Conservation (phyloP, 1,140 invertebrate species). For the Drosophila varians region DNA sequence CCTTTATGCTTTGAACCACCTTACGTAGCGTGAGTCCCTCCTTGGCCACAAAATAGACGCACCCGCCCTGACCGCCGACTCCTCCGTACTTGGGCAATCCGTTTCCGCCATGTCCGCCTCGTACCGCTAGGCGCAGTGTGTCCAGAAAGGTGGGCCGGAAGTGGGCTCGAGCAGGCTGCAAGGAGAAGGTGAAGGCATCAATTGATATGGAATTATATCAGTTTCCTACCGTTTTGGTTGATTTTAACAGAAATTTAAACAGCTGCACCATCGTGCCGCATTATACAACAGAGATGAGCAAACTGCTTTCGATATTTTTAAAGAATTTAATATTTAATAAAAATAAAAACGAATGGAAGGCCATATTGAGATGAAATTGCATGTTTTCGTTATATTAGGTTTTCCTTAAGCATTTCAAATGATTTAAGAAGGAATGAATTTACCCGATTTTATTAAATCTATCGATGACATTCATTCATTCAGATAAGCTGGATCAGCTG, state of each 20-base stretch:
- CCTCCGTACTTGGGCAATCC: constrained; percentile 92
- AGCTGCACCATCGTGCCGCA: constrained; percentile 66
- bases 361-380: no score
- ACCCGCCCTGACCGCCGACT: constrained; percentile 93
- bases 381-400: no score
- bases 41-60: constrained; percentile 89
- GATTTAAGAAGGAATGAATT: not conserved
- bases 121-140: constrained; percentile 88
- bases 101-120: constrained; percentile 90
- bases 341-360: no score
- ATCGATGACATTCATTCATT: not conserved
- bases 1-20: constrained; percentile 83
- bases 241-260: constrained; percentile 74
- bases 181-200: not conserved
- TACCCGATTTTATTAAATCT: not conserved
- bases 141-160: constrained; percentile 88
- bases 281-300: constrained; percentile 26
- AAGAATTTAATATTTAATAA: no score
- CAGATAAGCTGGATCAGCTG: constrained; percentile 15
- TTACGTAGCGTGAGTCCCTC: constrained; percentile 86
- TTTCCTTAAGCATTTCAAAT: not conserved
- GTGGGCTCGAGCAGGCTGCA: constrained; percentile 63
- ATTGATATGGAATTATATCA: not conserved
- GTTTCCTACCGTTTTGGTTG: constrained; percentile 58
- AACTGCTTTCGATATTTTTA: not conserved